Percentiles rank a stretch among this genome's conserved stretches.
phyloP scores from a whole-genome alignment of 2,888 invertebrate species.

The Petrolisthes cinctipes region DNA sequence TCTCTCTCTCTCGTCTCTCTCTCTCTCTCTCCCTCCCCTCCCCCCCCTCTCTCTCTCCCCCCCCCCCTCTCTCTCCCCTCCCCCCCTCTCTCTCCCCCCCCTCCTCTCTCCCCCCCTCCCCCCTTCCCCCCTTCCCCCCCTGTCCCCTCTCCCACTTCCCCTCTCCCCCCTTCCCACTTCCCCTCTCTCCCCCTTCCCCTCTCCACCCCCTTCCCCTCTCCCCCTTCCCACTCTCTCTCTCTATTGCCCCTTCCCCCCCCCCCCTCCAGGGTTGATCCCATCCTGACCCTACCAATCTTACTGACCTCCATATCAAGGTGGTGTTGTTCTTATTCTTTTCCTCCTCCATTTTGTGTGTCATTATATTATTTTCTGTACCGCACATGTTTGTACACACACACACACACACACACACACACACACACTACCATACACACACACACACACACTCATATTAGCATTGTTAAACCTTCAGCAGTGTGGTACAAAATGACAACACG shows the following conservation, averaged over 20 bases:
- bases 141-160: neutral
- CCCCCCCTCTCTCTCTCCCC: conserved; percentile 23
- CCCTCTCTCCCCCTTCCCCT: neutral
- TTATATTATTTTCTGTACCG: neutral
- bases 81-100: neutral
- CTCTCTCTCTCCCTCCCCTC: conserved; percentile 1
- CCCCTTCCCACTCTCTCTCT: conserved; percentile 14
- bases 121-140: neutral
- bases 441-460: neutral
- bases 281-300: no score
- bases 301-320: no score
- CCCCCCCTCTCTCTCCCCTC: neutral
- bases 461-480: no score
- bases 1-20: neutral
- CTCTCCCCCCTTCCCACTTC: neutral
- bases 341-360: neutral
- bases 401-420: no score
- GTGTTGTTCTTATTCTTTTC: neutral
- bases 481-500: no score
- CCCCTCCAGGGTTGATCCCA: neutral
- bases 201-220: neutral
- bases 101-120: neutral
- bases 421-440: neutral
- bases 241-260: neutral
- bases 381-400: neutral